A percentile compares a stretch with the other conserved stretches of the same genome.
These are phyloP conservation scores for Synergus japonicus DNA, from an alignment of 2,888 invertebrate species.

Conservation along the genomic window DNA sequence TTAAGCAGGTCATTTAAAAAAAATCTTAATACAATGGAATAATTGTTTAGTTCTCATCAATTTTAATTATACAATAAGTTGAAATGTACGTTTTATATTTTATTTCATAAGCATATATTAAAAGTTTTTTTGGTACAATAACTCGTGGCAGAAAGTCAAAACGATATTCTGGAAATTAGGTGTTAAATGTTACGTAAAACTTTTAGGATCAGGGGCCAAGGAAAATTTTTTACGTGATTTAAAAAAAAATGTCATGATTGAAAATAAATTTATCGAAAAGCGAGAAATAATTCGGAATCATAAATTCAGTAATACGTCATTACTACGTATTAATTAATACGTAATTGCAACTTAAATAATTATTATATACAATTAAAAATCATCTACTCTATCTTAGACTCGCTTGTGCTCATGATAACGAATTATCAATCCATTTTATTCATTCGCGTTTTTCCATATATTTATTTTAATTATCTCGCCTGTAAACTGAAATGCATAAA, in stretches of 20 bases:
- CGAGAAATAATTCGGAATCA: neutral
- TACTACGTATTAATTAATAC: too few species aligned
- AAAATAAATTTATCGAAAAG: neutral
- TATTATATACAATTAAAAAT: too few species aligned
- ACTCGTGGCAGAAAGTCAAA: constrained; percentile 24
- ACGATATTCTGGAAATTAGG: neutral
- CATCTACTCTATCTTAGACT: too few species aligned
- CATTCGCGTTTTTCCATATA: neutral
- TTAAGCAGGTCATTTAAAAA: neutral
- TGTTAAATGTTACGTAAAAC: constrained; percentile 5
- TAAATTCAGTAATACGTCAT: neutral
- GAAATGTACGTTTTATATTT: neutral
- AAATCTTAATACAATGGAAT: neutral
- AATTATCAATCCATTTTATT: neutral
- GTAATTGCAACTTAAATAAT: too few species aligned
- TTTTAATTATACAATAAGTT: neutral
- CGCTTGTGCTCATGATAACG: too few species aligned
- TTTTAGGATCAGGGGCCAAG: constrained; percentile 34
- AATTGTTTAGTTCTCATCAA: neutral
- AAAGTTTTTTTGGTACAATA: neutral
- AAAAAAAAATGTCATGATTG: neutral
- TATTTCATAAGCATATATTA: neutral
- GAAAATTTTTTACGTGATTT: neutral
- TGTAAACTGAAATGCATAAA: neutral
- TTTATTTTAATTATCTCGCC: neutral